Percentiles rank a stretch among this genome's conserved stretches.
Evolutionary conservation across 2,113 vertebrate species (phyloP).

Genomic region (Dendropsophus ebraccatus): DNA sequence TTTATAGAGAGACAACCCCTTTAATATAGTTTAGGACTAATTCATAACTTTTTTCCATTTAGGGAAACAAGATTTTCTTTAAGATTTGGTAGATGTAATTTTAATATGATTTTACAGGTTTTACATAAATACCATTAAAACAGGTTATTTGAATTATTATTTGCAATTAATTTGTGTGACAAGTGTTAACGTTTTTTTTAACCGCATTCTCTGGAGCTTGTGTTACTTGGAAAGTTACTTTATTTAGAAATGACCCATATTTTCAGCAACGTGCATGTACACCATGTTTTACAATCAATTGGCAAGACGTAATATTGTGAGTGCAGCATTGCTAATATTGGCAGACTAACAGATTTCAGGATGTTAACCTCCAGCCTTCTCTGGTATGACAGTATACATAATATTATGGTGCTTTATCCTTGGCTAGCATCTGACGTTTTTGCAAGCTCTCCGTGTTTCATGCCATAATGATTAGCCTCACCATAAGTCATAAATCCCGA

Average conservation of each 20-base stretch:
- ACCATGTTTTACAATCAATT: neutral
- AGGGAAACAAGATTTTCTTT: neutral
- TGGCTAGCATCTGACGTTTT: constrained; percentile 56
- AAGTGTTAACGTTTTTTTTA: neutral
- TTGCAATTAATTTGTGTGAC: neutral
- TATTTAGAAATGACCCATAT: neutral
- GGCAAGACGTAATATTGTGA: neutral
- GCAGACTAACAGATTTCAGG: constrained; percentile 11
- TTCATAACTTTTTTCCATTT: neutral
- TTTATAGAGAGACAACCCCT: neutral
- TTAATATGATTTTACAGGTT: constrained; percentile 1
- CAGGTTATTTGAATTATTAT: neutral
- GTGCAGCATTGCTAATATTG: constrained; percentile 35
- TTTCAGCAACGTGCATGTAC: neutral
- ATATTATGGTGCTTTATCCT: constrained; percentile 41
- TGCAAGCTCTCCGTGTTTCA: constrained; percentile 55
- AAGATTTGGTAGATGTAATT: neutral
- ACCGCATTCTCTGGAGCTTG: neutral
- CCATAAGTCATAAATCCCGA: constrained; percentile 59
- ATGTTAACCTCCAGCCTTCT: constrained; percentile 20
- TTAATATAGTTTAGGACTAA: neutral
- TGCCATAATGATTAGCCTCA: constrained; percentile 57
- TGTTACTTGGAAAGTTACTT: neutral
- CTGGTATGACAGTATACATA: constrained; percentile 40
- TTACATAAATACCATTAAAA: neutral